phyloP scores from a whole-genome alignment of 2,888 invertebrate genomes.

The Ctenicera cuprea region DNA sequence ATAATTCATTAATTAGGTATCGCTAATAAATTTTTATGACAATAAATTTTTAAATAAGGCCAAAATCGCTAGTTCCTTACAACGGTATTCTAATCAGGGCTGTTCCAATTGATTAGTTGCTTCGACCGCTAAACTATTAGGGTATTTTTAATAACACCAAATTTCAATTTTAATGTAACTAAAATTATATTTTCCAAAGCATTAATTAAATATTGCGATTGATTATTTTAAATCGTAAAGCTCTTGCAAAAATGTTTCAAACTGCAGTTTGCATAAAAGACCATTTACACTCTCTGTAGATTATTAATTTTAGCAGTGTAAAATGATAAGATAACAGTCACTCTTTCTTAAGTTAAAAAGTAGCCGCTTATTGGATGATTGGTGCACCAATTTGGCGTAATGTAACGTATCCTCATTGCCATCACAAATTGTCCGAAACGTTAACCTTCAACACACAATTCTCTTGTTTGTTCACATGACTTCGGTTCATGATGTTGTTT shows the following conservation, averaged over 20 bases:
- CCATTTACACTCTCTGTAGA: constrained; percentile 2
- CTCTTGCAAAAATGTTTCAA: background rate
- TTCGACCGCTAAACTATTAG: background rate
- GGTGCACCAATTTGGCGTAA: constrained; percentile 63
- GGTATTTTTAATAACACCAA: background rate
- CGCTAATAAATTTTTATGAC: background rate
- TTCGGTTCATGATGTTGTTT: constrained; percentile 35
- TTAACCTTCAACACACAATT: constrained; percentile 63
- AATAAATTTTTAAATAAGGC: background rate
- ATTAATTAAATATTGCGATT: too few relatives aligned
- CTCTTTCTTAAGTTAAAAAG: constrained; percentile 43
- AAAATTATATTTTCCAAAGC: too few relatives aligned
- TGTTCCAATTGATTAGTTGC: constrained; percentile 1
- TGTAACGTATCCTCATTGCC: constrained; percentile 65
- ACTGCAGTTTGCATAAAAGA: background rate
- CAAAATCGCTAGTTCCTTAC: background rate
- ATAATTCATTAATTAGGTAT: constrained; percentile 14
- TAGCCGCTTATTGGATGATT: constrained; percentile 63
- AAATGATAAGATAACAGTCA: constrained; percentile 43
- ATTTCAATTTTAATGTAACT: background rate
- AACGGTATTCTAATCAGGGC: background rate
- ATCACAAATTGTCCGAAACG: constrained; percentile 60
- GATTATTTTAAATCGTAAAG: too few relatives aligned
- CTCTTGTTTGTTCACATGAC: constrained; percentile 54
- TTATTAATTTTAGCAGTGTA: constrained; percentile 38